phyloP scores from a whole-genome alignment of 2,888 invertebrate genomes.

The Dendrolimus houi region DNA sequence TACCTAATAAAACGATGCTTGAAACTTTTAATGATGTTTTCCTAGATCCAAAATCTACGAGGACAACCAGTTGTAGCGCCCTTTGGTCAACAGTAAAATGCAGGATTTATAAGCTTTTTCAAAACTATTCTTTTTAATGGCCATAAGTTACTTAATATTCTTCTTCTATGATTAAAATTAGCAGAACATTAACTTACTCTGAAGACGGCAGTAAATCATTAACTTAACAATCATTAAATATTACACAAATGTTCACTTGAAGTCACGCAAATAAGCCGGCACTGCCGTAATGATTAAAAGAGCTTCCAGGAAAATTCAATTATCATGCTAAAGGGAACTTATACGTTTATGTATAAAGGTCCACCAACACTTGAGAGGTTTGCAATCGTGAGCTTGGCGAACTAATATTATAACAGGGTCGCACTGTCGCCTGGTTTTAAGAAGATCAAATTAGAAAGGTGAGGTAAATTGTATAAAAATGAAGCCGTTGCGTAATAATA shows the following conservation, averaged over 20 bases:
- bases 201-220: background rate
- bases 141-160: no score
- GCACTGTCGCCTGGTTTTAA: background rate
- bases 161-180: no score
- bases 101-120: no score
- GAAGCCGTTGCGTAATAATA: constrained; percentile 1
- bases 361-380: background rate
- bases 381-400: background rate
- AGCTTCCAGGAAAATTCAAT: constrained; percentile 27
- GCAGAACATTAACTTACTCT: no score
- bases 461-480: background rate
- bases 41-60: no score
- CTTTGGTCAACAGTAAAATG: no score
- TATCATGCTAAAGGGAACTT: constrained; percentile 12
- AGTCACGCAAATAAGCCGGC: constrained; percentile 24
- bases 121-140: no score
- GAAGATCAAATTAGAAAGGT: background rate
- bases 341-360: background rate
- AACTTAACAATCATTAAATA: background rate
- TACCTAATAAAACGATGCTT: no score
- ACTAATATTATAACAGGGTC: background rate
- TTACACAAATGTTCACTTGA: constrained; percentile 6
- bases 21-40: no score
- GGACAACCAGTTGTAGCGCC: no score
- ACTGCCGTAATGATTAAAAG: constrained; percentile 27